Evolutionary conservation across 2,888 invertebrate genomes (phyloP).

Genomic region (Globia sparganii): DNA sequence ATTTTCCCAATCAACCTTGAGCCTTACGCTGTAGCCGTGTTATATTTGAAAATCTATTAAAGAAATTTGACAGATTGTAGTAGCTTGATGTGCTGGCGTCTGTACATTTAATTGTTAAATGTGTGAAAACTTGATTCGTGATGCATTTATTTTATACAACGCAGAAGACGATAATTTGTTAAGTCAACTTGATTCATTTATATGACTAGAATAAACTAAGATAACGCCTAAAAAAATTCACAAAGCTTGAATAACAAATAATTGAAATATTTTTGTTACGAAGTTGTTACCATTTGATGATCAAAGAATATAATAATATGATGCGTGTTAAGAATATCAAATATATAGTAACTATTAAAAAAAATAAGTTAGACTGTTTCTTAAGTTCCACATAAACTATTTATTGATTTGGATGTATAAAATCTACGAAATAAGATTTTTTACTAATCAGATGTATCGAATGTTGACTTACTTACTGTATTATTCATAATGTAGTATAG

Average conservation of each 20-base stretch:
- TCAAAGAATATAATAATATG: slow-evolving; percentile 50
- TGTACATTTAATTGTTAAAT: slow-evolving; percentile 18
- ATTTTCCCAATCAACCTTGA: no score
- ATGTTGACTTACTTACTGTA: slow-evolving; percentile 64
- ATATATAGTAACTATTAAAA: slow-evolving; percentile 50
- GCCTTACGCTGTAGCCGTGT: no score
- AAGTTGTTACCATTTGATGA: slow-evolving; percentile 57
- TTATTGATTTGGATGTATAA: slow-evolving; percentile 50
- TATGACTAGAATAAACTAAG: slow-evolving; percentile 41
- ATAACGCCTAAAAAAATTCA: slow-evolving; percentile 44
- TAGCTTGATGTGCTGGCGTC: no score
- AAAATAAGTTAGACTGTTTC: slow-evolving; percentile 27
- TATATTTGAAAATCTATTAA: no score
- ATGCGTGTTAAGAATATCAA: slow-evolving; percentile 60
- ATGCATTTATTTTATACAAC: slow-evolving; percentile 20
- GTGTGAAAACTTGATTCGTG: slow-evolving; percentile 32
- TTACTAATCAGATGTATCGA: slow-evolving; percentile 58
- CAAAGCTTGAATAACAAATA: slow-evolving; percentile 54
- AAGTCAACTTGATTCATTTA: slow-evolving; percentile 7
- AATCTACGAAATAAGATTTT: slow-evolving; percentile 51
- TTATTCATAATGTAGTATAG: slow-evolving; percentile 55
- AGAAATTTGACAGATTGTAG: no score
- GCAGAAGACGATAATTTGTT: slow-evolving; percentile 14
- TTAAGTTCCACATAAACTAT: slow-evolving; percentile 34
- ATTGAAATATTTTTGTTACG: slow-evolving; percentile 65